Percentiles rank a stretch among this genome's conserved stretches.
These are phyloP conservation scores for Athalia circularis DNA, from an alignment of 2,888 invertebrate genomes.

Conservation along the genomic window DNA sequence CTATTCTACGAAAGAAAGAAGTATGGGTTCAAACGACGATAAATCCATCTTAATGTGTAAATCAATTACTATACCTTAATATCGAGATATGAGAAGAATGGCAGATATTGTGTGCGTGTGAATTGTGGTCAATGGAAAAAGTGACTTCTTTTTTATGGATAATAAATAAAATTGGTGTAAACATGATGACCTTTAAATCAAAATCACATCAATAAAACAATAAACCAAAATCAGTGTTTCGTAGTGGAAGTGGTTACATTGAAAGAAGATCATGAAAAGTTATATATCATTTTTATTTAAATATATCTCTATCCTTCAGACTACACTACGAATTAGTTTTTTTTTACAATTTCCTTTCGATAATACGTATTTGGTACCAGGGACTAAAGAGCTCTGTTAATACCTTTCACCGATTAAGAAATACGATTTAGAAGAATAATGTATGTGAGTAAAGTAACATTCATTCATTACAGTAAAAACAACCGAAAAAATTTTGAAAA, in stretches of 20 bases:
- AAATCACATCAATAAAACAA: too few species aligned
- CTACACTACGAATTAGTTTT: constrained; percentile 21
- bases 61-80: neutral
- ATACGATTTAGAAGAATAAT: constrained; percentile 31
- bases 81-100: neutral
- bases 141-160: neutral
- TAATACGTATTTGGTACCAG: constrained; percentile 3
- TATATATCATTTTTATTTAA: constrained; percentile 41
- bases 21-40: constrained; percentile 98
- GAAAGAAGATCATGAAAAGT: constrained; percentile 29
- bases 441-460: constrained; percentile 4
- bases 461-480: neutral
- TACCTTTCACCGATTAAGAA: neutral
- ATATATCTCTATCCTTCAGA: constrained; percentile 36
- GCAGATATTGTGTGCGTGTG: neutral
- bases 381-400: neutral
- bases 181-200: too few species aligned
- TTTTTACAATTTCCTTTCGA: constrained; percentile 30
- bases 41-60: constrained; percentile 58
- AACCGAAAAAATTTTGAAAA: neutral
- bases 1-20: constrained; percentile 99
- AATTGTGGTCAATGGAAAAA: neutral
- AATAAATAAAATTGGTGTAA: neutral
- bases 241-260: neutral
- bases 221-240: too few species aligned